Conservation (phyloP, 1,140 invertebrate genomes). For the Atta colombica region DNA sequence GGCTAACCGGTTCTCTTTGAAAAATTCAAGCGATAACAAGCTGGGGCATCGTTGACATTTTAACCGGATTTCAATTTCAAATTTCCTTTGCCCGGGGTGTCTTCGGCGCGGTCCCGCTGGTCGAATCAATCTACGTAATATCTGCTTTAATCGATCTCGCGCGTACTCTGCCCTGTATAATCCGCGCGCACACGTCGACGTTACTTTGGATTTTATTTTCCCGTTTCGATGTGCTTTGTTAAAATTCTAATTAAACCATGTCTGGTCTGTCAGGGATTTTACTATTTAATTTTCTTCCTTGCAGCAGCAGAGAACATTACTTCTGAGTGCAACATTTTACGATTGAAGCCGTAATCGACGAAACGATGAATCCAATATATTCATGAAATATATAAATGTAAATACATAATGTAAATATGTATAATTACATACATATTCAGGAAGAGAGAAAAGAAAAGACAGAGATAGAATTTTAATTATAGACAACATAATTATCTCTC, state of each 20-base stretch:
- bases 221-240: conserved; percentile 50
- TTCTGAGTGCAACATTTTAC: conserved; percentile 15
- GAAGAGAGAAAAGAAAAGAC: not conserved
- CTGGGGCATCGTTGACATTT: conserved; percentile 67
- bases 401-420: conserved; percentile 26
- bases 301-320: not conserved
- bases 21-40: conserved; percentile 76
- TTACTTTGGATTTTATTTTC: conserved; percentile 52
- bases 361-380: not conserved
- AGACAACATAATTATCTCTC: conserved; percentile 13
- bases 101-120: conserved; percentile 33
- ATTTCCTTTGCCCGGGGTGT: conserved; percentile 57
- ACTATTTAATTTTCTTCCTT: conserved; percentile 53
- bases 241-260: conserved; percentile 58
- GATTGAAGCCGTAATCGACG: conserved; percentile 30
- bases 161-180: conserved; percentile 37
- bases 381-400: conserved; percentile 15
- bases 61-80: conserved; percentile 77
- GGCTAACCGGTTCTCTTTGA: conserved; percentile 62
- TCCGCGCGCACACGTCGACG: conserved; percentile 24
- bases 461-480: conserved; percentile 23
- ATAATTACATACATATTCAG: not conserved
- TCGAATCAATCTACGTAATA: conserved; percentile 70
- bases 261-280: conserved; percentile 54
- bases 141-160: conserved; percentile 63